These are phyloP conservation scores for Drosophila putrida DNA, from an alignment of 2,888 invertebrate species.

Conservation along the genomic window DNA sequence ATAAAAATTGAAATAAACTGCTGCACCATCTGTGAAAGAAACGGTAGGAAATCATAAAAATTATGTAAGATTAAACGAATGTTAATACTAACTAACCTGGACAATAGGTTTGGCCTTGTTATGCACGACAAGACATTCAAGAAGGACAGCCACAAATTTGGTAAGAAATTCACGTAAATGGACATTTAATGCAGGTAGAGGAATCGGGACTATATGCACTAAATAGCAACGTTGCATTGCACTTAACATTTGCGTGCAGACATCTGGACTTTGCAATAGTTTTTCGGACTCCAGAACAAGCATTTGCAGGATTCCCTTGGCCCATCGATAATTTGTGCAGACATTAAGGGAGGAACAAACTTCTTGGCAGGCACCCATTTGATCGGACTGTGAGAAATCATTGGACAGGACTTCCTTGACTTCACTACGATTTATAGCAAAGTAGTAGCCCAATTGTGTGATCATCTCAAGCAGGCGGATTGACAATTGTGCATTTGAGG, in stretches of 20 bases:
- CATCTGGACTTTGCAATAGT: constrained; percentile 64
- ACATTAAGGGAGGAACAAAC: constrained; percentile 66
- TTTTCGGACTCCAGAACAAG: constrained; percentile 80
- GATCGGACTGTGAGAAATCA: constrained; percentile 40
- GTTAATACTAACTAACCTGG: constrained; percentile 49
- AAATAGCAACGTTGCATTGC: constrained; percentile 81
- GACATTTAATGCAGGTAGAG: constrained; percentile 65
- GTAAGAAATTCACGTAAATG: constrained; percentile 76
- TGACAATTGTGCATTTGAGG: constrained; percentile 65
- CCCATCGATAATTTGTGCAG: constrained; percentile 82
- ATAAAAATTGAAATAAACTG: constrained; percentile 64
- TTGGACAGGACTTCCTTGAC: constrained; percentile 54
- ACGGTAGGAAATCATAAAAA: not conserved
- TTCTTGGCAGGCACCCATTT: constrained; percentile 53
- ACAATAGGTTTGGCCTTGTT: constrained; percentile 50
- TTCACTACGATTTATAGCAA: constrained; percentile 72
- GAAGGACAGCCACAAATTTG: constrained; percentile 78
- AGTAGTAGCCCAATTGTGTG: constrained; percentile 70
- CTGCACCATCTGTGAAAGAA: constrained; percentile 54
- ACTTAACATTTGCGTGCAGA: constrained; percentile 62
- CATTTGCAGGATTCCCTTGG: constrained; percentile 79
- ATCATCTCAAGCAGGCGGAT: constrained; percentile 74
- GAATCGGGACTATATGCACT: constrained; percentile 77
- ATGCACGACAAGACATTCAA: constrained; percentile 73
- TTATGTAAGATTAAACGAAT: not conserved